phyloP scores from a whole-genome alignment of 2,888 invertebrate species.

The Rhingia campestris region DNA sequence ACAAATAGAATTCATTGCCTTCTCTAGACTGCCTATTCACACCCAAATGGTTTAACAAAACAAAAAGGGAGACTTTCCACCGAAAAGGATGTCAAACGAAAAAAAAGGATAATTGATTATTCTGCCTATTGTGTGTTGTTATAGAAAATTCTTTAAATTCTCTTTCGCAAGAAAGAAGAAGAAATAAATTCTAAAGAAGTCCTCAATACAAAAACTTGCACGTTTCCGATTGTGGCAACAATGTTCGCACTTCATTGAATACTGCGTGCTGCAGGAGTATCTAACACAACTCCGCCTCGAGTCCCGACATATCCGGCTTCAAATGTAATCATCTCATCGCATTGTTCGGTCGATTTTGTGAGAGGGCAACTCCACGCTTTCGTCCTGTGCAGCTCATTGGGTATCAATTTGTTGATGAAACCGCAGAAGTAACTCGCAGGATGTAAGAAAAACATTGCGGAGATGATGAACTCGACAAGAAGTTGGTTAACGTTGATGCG shows the following conservation, averaged over 20 bases:
- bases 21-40: slow-evolving; percentile 30
- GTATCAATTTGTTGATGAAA: slow-evolving; percentile 64
- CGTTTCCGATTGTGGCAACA: slow-evolving; percentile 28
- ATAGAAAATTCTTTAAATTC: slow-evolving; percentile 30
- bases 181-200: neutral
- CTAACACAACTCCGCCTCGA: neutral
- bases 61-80: neutral
- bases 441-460: slow-evolving; percentile 35
- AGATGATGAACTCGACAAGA: slow-evolving; percentile 42
- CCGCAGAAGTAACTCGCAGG: slow-evolving; percentile 36
- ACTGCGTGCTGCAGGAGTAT: neutral
- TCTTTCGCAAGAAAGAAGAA: neutral
- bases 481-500: slow-evolving; percentile 34
- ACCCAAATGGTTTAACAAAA: slow-evolving; percentile 43
- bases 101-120: slow-evolving; percentile 34
- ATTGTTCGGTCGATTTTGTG: neutral
- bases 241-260: slow-evolving; percentile 29
- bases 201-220: neutral
- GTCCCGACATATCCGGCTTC: slow-evolving; percentile 3
- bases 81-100: neutral
- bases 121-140: slow-evolving; percentile 17
- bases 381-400: slow-evolving; percentile 49
- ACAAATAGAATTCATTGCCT: slow-evolving; percentile 44
- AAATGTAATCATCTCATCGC: slow-evolving; percentile 37
- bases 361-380: neutral